phyloP scores from a whole-genome alignment of 2,797 vertebrate species.

The Pygocentrus nattereri region DNA sequence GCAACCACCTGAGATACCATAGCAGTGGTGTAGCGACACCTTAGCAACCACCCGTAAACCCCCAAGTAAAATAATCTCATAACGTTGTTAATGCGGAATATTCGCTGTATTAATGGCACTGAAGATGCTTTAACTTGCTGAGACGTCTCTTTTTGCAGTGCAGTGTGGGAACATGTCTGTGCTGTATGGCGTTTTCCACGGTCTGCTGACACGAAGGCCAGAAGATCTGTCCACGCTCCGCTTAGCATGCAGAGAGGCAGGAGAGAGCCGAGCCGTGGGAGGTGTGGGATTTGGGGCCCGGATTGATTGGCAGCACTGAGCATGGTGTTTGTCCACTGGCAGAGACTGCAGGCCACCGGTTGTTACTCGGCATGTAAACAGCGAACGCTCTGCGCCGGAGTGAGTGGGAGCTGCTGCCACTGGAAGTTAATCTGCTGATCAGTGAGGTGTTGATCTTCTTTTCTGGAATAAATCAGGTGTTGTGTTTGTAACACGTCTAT shows the following conservation, averaged over 20 bases:
- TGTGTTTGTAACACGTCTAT: too few species aligned
- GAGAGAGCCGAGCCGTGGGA: constrained; percentile 10
- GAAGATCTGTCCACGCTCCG: not conserved
- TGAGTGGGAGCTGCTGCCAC: not conserved
- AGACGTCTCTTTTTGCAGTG: too few species aligned
- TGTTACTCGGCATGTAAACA: constrained; percentile 61
- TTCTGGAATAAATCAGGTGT: not conserved
- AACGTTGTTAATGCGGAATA: too few species aligned
- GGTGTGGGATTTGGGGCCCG: constrained; percentile 35
- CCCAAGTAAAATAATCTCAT: too few species aligned
- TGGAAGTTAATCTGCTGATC: not conserved
- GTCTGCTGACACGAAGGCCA: not conserved
- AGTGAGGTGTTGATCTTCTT: not conserved
- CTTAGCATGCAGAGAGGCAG: constrained; percentile 7
- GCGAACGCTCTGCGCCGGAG: not conserved
- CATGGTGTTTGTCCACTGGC: constrained; percentile 58
- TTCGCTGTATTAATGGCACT: too few species aligned
- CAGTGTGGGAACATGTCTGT: not conserved
- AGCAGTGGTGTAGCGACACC: too few species aligned
- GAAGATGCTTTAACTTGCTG: too few species aligned
- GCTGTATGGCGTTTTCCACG: not conserved
- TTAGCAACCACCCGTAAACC: too few species aligned
- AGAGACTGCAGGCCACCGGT: constrained; percentile 46
- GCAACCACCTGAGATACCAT: too few species aligned
- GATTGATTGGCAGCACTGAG: constrained; percentile 68